Base-by-base conservation (phyloP, 2,113 vertebrate species). In the Fukomys damarensis region DNA sequence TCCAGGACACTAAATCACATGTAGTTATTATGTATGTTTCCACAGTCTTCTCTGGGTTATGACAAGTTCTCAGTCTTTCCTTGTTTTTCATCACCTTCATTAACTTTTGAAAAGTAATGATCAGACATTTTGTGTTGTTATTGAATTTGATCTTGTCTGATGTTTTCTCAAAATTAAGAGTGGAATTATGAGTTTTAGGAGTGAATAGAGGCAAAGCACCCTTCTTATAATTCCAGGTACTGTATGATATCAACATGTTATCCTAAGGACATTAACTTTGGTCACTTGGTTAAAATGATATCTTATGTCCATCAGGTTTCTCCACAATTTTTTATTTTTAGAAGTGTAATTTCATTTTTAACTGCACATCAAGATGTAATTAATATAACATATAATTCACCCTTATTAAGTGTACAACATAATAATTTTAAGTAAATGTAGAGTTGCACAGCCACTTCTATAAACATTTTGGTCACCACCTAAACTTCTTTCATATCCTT, bases 351-450 rank as follows among this genome's bases (percentile, higher is more conserved):
- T 90, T 89, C 54, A 74, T 43, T 86, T 89, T 77, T 56, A 81
- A 59, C 0, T 93, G 35, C 46, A 65, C 92, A 35, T 3, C n/a
- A 4, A 65, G n/a, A 35, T 54, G 76, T 43, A 72, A 82, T n/a
- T 46, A 66, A 81, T 6, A 68, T 65, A 72, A 59, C 5, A 84
- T 12, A 76, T 14, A 93, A 66, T 81, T 58, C 22, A 49, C 28
- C 54, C 52, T 79, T 84, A 38, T 61, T 89, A 92, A 63, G 5
- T 84, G 28, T 70, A 77, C 2, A 68, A 12, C 8, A 76, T 32
- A 72, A 65, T 17, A 61, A 65, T 38, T 77, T 93, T 92, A 49
- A 92, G 54, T 70, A 92, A 89, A 81, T 86, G 74, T 85, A 61
- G 49, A 82, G 26, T 65, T 58, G 35, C 7, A 5, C 54, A 56